These are phyloP conservation scores for Mizuhopecten yessoensis DNA, from an alignment of 1,140 invertebrate species.

Conservation along the genomic window DNA sequence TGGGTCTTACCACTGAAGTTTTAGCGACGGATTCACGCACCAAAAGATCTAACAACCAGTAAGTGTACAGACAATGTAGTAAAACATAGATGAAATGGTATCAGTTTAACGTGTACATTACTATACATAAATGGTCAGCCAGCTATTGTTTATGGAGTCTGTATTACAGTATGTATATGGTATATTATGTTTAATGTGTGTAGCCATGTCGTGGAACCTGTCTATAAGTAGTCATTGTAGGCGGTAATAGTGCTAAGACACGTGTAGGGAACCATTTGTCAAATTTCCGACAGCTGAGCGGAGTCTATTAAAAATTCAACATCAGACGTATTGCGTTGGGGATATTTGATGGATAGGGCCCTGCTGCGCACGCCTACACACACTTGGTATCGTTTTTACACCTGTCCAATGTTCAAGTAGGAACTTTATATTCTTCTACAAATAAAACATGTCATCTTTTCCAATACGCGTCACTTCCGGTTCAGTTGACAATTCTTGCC, in stretches of 20 bases:
- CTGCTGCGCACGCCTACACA: neutral
- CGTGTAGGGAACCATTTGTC: neutral
- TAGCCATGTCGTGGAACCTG: neutral
- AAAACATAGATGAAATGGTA: neutral
- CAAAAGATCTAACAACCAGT: neutral
- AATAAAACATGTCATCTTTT: neutral
- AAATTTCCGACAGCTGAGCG: slow-evolving; percentile 15
- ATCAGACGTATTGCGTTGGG: neutral
- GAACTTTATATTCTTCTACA: neutral
- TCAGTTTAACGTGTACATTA: neutral
- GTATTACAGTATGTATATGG: neutral
- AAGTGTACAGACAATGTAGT: neutral
- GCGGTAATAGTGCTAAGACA: neutral
- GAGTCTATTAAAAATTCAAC: neutral
- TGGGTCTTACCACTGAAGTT: neutral
- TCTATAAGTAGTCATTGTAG: neutral
- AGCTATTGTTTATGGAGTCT: neutral
- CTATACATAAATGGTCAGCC: neutral
- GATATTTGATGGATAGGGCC: neutral
- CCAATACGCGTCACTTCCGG: neutral
- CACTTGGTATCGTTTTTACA: slow-evolving; percentile 5
- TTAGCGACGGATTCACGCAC: neutral
- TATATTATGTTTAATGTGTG: neutral
- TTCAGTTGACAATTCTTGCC: neutral
- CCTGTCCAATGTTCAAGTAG: neutral